A percentile compares a stretch with the other conserved stretches of the same genome.
Conservation (phyloP, 2,113 vertebrate species). For the Ia io region DNA sequence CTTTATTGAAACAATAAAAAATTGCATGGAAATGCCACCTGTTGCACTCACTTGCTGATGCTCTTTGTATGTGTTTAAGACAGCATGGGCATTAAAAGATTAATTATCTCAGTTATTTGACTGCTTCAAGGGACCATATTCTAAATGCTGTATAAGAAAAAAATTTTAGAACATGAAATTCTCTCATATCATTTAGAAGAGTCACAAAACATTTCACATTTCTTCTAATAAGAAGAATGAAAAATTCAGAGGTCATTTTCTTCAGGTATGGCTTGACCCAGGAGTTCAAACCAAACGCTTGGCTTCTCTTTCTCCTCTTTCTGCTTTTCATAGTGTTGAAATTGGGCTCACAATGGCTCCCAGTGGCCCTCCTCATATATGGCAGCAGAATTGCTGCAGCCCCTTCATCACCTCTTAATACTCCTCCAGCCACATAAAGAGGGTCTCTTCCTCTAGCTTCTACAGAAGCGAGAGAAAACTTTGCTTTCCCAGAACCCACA, state of each 20-base stretch:
- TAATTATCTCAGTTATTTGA: background rate
- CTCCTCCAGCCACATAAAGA: background rate
- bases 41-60: background rate
- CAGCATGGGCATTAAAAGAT: background rate
- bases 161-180: background rate
- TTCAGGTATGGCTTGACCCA: conserved; percentile 9
- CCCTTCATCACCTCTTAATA: background rate
- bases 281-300: background rate
- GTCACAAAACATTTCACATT: background rate
- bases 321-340: background rate
- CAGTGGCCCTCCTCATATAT: background rate
- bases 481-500: background rate
- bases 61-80: background rate
- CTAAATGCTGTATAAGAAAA: background rate
- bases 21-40: background rate
- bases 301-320: background rate
- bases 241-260: background rate
- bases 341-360: background rate
- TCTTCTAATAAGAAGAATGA: background rate
- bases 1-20: background rate
- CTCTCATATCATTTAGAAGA: background rate
- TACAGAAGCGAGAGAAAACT: background rate
- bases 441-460: background rate
- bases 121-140: background rate
- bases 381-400: background rate